phyloP scores from a whole-genome alignment of 2,888 invertebrate genomes.

The Xestoiulus laeticollis region DNA sequence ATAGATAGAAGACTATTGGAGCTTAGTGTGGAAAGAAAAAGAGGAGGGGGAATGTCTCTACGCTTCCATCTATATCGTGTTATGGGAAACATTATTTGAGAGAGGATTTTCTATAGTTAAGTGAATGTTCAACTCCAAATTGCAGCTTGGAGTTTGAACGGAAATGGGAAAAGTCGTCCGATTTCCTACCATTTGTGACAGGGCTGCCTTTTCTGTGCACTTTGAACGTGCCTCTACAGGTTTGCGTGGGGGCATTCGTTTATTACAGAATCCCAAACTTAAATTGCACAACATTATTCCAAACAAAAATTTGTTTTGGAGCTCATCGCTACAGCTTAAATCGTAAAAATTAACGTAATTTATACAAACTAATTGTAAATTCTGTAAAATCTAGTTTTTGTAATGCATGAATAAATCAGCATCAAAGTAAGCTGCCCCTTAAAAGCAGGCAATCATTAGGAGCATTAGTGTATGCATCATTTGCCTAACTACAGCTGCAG shows the following conservation, averaged over 20 bases:
- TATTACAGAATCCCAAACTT: not conserved
- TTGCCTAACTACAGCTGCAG: too few relatives aligned
- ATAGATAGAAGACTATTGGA: not conserved
- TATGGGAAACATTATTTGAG: not conserved
- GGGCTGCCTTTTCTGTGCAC: not conserved
- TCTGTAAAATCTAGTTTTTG: too few relatives aligned
- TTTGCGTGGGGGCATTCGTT: not conserved
- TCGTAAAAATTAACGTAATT: too few relatives aligned
- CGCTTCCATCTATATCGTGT: not conserved
- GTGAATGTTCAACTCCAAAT: not conserved
- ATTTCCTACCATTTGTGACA: not conserved
- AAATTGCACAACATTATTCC: too few relatives aligned
- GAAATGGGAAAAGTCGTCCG: not conserved
- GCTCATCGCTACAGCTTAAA: too few relatives aligned
- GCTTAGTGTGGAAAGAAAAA: not conserved
- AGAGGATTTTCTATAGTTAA: not conserved
- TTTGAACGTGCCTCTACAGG: not conserved
- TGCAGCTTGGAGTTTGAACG: not conserved
- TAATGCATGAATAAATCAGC: too few relatives aligned
- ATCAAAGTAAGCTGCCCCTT: too few relatives aligned
- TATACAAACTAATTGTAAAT: too few relatives aligned
- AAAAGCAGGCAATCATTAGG: too few relatives aligned
- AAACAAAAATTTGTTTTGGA: too few relatives aligned
- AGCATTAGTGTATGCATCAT: too few relatives aligned
- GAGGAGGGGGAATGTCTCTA: not conserved